Base-by-base conservation (phyloP, 2,797 vertebrate species). In the Cirrhinus mrigala region DNA sequence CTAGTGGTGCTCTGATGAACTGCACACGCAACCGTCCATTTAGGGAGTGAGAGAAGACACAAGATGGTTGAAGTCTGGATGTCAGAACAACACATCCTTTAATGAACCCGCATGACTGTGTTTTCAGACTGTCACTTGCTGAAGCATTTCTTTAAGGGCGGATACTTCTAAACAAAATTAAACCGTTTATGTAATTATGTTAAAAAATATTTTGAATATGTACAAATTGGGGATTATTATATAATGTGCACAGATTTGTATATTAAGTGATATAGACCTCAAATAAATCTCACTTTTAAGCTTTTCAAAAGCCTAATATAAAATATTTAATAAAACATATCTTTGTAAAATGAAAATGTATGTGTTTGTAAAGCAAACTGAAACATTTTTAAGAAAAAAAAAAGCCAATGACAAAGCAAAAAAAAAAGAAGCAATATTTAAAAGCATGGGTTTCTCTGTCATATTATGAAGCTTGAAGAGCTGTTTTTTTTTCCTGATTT, bases 11-110 rank as follows among this genome's bases (percentile, higher is more conserved):
- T 75, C 44, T 1, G 4, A 33, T 37, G 70, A 89, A 83, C 87
- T 91, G 88, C 91, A 89, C 22, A 90, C 90, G 94, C 20, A 89
- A 90, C 92, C 92, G 90, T 64, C 5, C 77, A 73, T 69, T 84
- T 40, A 74, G 6, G 24, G 50, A 18, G 60, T 40, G 37, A 76
- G 33, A 77, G 90, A 91, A 18, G 81, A 90, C 90, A 94, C 92
- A 92, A 93, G 90, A 91, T 92, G 88, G 89, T 88, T 82, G 87
- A 74, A 58, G 85, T 71, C 52, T 82, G 68, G 70, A 56, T 81
- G 85, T 85, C 75, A 85, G 62, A 77, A 76, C 44, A 58, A 29
- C 50, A 84, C 27, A 73, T 18, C 3, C 37, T 87, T 75, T 85
- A 71, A 58, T 66, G 11, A 64, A 56, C 14, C 27, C 44, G 62